These are phyloP conservation scores for Anoplius nigerrimus DNA, from an alignment of 2,888 invertebrate species.

Conservation along the genomic window DNA sequence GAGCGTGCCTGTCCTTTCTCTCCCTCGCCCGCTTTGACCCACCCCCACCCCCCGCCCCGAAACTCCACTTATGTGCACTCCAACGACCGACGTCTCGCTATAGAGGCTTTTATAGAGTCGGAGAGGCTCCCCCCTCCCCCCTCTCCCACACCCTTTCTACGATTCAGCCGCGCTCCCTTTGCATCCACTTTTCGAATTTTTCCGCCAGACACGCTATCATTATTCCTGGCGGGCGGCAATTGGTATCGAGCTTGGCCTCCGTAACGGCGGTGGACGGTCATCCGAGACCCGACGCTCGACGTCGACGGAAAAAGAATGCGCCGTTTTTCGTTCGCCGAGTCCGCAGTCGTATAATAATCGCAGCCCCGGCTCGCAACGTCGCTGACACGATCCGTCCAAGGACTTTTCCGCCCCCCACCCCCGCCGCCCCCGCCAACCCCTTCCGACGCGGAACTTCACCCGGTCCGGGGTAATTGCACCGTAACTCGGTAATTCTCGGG, in stretches of 20 bases:
- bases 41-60: constrained; percentile 13
- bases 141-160: constrained; percentile 9
- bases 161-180: constrained; percentile 17
- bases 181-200: constrained; percentile 44
- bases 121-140: constrained; percentile 6
- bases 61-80: neutral
- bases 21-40: constrained; percentile 12
- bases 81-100: no score
- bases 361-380: no score
- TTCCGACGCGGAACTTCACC: no score
- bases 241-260: constrained; percentile 8
- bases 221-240: constrained; percentile 46
- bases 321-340: constrained; percentile 6
- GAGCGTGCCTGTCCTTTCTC: constrained; percentile 47
- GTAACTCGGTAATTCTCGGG: no score
- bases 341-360: no score
- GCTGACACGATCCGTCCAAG: no score
- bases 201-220: constrained; percentile 48
- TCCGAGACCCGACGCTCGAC: no score
- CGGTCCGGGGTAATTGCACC: no score
- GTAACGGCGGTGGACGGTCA: no score
- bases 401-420: no score
- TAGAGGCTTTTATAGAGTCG: neutral
- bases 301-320: constrained; percentile 26
- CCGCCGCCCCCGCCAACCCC: no score